These are phyloP conservation scores for Cryptocephalus moraei DNA, from an alignment of 2,888 invertebrate species.

Conservation along the genomic window DNA sequence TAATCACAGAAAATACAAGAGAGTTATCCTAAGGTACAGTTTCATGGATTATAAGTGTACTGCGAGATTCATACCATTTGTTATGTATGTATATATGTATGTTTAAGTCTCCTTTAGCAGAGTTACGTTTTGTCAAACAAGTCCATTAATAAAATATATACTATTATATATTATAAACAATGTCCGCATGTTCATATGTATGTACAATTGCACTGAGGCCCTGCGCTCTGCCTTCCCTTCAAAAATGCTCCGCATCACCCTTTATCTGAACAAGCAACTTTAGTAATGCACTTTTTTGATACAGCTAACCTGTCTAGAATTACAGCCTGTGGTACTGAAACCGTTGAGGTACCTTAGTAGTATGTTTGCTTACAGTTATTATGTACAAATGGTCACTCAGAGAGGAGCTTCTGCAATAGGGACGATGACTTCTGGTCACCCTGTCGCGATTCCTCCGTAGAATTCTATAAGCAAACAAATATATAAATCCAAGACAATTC, in stretches of 20 bases:
- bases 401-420: constrained; percentile 75
- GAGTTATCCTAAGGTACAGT: too few species aligned
- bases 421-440: constrained; percentile 74
- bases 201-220: constrained; percentile 40
- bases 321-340: constrained; percentile 40
- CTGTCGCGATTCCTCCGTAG: constrained; percentile 63
- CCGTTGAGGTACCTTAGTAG: constrained; percentile 41
- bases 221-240: constrained; percentile 25
- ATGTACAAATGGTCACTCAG: constrained; percentile 46
- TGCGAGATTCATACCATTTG: too few species aligned
- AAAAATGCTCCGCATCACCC: constrained; percentile 25
- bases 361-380: constrained; percentile 35
- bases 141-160: constrained; percentile 38
- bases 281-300: constrained; percentile 39
- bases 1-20: too few species aligned
- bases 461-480: constrained; percentile 46
- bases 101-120: too few species aligned
- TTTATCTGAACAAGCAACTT: constrained; percentile 36
- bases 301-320: constrained; percentile 41
- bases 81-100: too few species aligned
- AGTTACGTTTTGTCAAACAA: constrained; percentile 19
- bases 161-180: constrained; percentile 49
- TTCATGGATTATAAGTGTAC: too few species aligned
- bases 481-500: too few species aligned
- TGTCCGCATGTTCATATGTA: constrained; percentile 38